Evolutionary conservation across 23 tunicate species (phyloP), one percentile per base, ranked within the genome.

Genomic region (Phallusia fumigata): DNA sequence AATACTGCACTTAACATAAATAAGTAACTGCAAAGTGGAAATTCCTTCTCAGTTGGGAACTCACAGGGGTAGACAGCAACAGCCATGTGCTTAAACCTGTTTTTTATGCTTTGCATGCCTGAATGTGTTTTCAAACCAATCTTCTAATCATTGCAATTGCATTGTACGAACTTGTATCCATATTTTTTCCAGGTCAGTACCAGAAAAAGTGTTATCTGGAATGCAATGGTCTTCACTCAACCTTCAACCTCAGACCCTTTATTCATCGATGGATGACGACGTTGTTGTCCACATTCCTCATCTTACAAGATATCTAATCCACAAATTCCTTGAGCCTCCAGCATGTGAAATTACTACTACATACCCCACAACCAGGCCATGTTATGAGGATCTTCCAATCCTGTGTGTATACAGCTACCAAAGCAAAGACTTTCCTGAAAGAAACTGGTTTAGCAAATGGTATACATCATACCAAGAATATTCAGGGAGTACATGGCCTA

Each of bases 201-300:
- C 84, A 21, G 65, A 64, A 12, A 86, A 86, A 73, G 45, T 72
- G 3, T 76, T 86, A 30, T 79, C 89, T 19, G 89, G 89, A 28
- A 86, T 86, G 89, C 84, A 80, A 28, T 86, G 89, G 89, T 83
- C 79, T 8, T 47, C 89, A 32, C 51, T 33, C 18, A 18, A 79
- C 47, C 53, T 86, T 5, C 89, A 50, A 8, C 72, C 33, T 21
- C n/a, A 72, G 30, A 79, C 84, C 79, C 28, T 86, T 21, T 86
- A 86, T 51, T 80, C 89, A 0, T 78, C 84, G 15, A 34, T 75
- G 21, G 89, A 86, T 69, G 89, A 86, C 69, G 89, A 86, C 65
- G 32, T 86, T 28, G 44, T 65, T 0, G 22, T 86, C 32, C 84
- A 86, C 45, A 36, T 73, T 22, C 64, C 64, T 8, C 34, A 78